phyloP scores from a whole-genome alignment of 2,888 invertebrate species.

The Rhopalosiphum nymphaeae region DNA sequence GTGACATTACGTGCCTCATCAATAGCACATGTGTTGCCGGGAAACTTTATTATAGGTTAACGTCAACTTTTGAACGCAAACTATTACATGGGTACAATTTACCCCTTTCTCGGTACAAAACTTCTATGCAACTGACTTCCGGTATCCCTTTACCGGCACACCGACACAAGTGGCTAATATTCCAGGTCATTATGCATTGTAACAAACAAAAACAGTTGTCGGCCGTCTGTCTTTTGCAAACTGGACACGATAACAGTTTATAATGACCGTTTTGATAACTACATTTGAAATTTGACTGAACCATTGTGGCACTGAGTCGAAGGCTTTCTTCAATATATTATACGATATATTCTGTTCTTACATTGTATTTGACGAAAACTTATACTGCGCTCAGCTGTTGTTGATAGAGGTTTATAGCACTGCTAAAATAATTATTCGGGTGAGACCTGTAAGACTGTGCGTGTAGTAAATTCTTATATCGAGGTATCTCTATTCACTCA shows the following conservation, averaged over 20 bases:
- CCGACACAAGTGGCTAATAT: constrained; percentile 56
- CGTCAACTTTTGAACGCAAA: constrained; percentile 48
- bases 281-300: constrained; percentile 12
- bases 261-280: constrained; percentile 38
- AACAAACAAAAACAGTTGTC: constrained; percentile 33
- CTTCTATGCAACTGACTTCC: constrained; percentile 20
- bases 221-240: constrained; percentile 6
- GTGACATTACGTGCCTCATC: constrained; percentile 54
- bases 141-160: neutral
- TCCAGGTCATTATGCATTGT: constrained; percentile 28
- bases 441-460: neutral
- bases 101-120: constrained; percentile 53
- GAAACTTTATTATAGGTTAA: constrained; percentile 53
- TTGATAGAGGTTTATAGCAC: neutral
- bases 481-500: neutral
- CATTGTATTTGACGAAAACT: neutral
- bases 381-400: neutral
- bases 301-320: neutral
- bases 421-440: neutral
- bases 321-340: neutral
- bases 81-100: constrained; percentile 48
- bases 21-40: constrained; percentile 49
- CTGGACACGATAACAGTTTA: constrained; percentile 38
- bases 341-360: neutral
- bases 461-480: neutral